phyloP scores from a whole-genome alignment of 2,797 vertebrate species.

The Carduelis carduelis region DNA sequence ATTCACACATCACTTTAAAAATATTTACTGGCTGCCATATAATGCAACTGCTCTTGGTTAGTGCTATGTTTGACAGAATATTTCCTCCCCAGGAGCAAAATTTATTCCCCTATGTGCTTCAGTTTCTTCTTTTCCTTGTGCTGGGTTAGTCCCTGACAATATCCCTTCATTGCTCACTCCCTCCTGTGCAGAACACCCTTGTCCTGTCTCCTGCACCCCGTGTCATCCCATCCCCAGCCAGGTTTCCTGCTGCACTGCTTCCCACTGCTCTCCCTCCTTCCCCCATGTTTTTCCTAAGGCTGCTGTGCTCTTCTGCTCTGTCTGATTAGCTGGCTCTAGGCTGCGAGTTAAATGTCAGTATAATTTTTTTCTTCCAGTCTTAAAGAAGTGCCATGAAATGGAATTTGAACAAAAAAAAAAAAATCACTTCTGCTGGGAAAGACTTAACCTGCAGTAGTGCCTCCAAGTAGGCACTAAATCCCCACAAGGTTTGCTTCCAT shows the following conservation, averaged over 20 bases:
- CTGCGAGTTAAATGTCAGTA: conserved; percentile 24
- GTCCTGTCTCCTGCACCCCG: accelerated
- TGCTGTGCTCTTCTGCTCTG: neutral
- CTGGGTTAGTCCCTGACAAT: neutral
- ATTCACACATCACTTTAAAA: neutral
- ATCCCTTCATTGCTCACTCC: accelerated
- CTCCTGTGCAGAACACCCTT: neutral
- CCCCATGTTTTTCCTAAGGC: neutral
- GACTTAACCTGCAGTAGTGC: neutral
- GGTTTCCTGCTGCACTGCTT: neutral
- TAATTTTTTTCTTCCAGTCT: conserved; percentile 37
- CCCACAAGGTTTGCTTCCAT: neutral
- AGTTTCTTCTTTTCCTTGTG: neutral
- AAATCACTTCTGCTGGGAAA: neutral
- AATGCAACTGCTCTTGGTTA: neutral
- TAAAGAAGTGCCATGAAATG: conserved; percentile 27
- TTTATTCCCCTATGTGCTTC: neutral
- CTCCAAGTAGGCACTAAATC: neutral
- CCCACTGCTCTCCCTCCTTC: neutral
- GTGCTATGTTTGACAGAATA: neutral
- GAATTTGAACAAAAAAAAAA: conserved; percentile 7
- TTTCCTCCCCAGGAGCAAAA: neutral
- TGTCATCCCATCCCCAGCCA: neutral
- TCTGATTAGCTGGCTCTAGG: conserved; percentile 48
- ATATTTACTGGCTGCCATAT: neutral